Conservation (phyloP, 2,888 invertebrate species). For the Sepiola atlantica region DNA sequence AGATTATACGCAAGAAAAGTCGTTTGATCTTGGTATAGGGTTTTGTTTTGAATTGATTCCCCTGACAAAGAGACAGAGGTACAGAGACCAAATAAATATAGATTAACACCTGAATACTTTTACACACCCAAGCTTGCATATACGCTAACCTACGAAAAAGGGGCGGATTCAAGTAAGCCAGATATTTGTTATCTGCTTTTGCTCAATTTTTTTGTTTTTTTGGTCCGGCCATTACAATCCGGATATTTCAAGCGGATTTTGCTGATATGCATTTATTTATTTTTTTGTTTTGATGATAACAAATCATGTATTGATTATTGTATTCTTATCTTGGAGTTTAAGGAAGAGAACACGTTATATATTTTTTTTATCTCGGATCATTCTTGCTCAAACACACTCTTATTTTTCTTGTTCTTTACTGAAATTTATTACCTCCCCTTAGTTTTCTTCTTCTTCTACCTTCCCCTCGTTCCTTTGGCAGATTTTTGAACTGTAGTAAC, state of each 20-base stretch:
- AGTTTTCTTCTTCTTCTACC: no score
- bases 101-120: background rate
- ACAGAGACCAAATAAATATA: no score
- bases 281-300: background rate
- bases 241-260: background rate
- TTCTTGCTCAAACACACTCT: background rate
- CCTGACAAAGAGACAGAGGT: no score
- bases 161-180: background rate
- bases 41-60: no score
- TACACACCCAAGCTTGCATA: background rate
- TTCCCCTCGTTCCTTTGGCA: no score
- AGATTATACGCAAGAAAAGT: no score
- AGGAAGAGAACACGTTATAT: background rate
- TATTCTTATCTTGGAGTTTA: background rate
- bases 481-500: no score
- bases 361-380: background rate
- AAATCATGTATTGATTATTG: background rate
- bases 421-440: no score
- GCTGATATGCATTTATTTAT: background rate
- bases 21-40: no score
- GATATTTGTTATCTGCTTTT: background rate
- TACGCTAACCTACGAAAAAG: background rate
- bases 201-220: background rate
- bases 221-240: background rate
- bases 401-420: no score